Base-by-base conservation (phyloP, 2,888 invertebrate genomes). In the Phorcus lineatus region DNA sequence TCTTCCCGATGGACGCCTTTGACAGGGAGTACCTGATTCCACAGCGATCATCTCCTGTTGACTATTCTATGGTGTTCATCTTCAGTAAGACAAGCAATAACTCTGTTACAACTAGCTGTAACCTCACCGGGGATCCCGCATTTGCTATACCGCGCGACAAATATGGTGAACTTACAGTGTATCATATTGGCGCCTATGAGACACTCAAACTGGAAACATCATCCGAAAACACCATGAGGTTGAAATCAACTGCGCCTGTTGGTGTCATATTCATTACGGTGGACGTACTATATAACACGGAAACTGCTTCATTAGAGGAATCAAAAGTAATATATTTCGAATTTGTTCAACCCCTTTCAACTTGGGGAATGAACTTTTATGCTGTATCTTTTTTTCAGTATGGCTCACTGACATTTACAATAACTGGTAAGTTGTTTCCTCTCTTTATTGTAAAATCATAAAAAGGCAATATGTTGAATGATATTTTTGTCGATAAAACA, bases 351-450 rank as follows among this genome's bases (percentile, higher is more conserved):
- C 82, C 78, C 1, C 13, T 67, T 9, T 57, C 67, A 11, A 74
- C 82, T 17, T 47, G 77, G 62, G 82, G 82, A 53, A 82, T 75
- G 67, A 66, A 70, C 19, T 80, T 80, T 24, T 82, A 82, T 70
- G 62, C 78, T 11, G 75, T 74, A 17, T 24, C 74, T 28, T 55
- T 66, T n/a, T 54, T 28, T 6, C 52, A 40, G 52, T 24, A 78
- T 22, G 55, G 40, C 0, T 28, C 28, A 24, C 47, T 78, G 22
- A 80, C 74, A 1, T 53, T 80, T 13, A 24, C 78, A 16, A 55
- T 82, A n/a, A 40, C 82, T 22, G 82, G 82, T 82, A 70, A 76
- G 76, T 24, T 66, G 28, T 22, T 22, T n/a, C n/a, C 22, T 40
- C 19, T 47, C 9, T 52, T 52, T 36, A 36, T 7, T 36, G 4